Base-by-base conservation (phyloP, 1,140 invertebrate species). In the Rhagoletis zephyria region DNA sequence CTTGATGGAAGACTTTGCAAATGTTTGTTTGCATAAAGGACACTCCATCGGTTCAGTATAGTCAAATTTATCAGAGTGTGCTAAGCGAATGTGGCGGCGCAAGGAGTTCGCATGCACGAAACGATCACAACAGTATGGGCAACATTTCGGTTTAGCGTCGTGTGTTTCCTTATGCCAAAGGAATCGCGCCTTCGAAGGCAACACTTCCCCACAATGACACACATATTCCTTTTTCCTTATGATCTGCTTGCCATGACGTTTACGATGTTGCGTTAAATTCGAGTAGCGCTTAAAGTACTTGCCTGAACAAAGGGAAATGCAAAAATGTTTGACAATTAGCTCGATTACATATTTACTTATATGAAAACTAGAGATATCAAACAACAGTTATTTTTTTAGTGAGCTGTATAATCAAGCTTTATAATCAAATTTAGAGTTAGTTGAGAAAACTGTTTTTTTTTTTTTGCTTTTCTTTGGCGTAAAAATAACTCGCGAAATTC, bases 81-180 rank as follows among this genome's bases (percentile, higher is more conserved):
- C 95, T 65, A 96, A 94, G 1, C 97, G 94, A 93, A 98, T 96
- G 93, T 98, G 97, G 2, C 97, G 94, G 0, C 97, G 97, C 67
- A 97, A 93, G 89, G 96, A 97, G 10, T 96, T 95, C 90, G 95
- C 94, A 92, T 97, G 97, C 65, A 97, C 95, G 90, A 97, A 98
- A 89, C 96, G 95, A 92, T 97, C 96, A 89, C 95, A 96, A 93
- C 97, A 98, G 90, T 96, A 96, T 1, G 95, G 95, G 93, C 97
- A 98, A 48, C 96, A 95, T 92, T 97, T 97, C 0, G 97, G 97
- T 91, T 96, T 96, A 4, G 95, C 94, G 87, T 96, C 96, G 93
- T 98, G 97, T 0, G 95, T 97, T 92, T 97, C 97, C 89, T 96
- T 95, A 93, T 98, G 97, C 96, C 97, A 97, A 0, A 95, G 94